Evolutionary conservation across 2,113 vertebrate species (phyloP).

Genomic region (Amphilophus citrinellus): DNA sequence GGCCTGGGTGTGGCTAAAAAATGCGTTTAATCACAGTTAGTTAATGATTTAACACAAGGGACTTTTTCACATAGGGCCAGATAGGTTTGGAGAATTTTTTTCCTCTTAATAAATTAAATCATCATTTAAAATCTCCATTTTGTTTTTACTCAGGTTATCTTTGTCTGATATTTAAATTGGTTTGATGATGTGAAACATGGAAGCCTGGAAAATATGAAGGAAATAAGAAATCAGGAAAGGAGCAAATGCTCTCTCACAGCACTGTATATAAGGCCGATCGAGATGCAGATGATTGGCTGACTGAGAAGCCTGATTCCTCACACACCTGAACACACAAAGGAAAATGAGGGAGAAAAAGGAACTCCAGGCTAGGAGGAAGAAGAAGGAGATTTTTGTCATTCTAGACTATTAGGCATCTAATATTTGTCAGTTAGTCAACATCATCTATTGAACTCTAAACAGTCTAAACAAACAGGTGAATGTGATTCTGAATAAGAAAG

Average conservation of each 20-base stretch:
- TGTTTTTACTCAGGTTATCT: too few species aligned
- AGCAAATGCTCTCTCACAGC: neutral
- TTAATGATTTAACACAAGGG: too few species aligned
- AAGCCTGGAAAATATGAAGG: neutral
- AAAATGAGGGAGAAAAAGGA: neutral
- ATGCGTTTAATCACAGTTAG: too few species aligned
- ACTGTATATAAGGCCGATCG: too few species aligned
- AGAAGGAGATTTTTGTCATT: neutral
- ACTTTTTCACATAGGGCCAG: too few species aligned
- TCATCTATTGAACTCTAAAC: neutral
- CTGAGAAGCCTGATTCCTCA: neutral
- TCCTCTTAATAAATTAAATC: too few species aligned
- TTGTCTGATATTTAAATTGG: too few species aligned
- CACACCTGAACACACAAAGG: neutral
- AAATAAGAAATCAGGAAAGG: slow-evolving; percentile 3
- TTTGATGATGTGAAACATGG: too few species aligned
- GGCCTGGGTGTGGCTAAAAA: too few species aligned
- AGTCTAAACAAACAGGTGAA: slow-evolving; percentile 17
- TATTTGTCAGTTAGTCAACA: neutral
- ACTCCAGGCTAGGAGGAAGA: neutral
- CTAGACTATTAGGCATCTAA: neutral
- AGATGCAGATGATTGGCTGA: neutral
- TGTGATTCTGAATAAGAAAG: neutral
- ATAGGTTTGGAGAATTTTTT: too few species aligned
- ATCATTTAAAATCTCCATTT: too few species aligned